Conservation (phyloP, 1,140 invertebrate genomes). For the Plutomurus gul region DNA sequence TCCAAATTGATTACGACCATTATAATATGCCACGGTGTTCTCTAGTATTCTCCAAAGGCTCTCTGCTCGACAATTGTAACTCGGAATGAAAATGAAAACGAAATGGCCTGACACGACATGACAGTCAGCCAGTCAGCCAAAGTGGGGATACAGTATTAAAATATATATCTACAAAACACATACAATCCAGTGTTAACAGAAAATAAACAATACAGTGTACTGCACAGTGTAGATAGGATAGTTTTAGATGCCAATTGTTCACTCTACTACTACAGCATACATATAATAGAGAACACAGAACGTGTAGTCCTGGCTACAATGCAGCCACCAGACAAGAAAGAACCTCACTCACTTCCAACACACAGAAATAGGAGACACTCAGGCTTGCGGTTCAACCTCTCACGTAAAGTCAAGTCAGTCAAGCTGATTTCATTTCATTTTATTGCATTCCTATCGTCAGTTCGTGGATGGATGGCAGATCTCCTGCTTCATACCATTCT, state of each 20-base stretch:
- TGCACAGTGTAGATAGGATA: no score
- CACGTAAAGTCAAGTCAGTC: conserved; percentile 12
- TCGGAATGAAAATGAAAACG: conserved; percentile 4
- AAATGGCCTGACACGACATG: not conserved
- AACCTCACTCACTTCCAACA: not conserved
- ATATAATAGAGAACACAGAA: no score
- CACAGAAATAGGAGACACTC: not conserved
- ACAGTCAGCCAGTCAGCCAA: not conserved
- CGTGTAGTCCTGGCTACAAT: no score
- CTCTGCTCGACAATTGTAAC: not conserved
- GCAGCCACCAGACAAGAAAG: not conserved
- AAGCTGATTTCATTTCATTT: conserved; percentile 30
- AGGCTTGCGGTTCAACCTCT: not conserved
- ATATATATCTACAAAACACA: not conserved
- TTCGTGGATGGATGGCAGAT: conserved; percentile 17
- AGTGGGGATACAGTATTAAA: not conserved
- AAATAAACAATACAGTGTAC: no score
- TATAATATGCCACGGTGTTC: not conserved
- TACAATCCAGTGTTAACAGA: no score
- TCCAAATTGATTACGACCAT: not conserved
- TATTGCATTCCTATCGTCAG: conserved; percentile 28
- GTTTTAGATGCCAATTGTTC: no score
- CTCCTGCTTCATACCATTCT: not conserved
- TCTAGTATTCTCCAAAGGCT: not conserved
- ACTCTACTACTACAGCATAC: no score